phyloP scores from a whole-genome alignment of 1,140 invertebrate species.

The Zaprionus ghesquierei region DNA sequence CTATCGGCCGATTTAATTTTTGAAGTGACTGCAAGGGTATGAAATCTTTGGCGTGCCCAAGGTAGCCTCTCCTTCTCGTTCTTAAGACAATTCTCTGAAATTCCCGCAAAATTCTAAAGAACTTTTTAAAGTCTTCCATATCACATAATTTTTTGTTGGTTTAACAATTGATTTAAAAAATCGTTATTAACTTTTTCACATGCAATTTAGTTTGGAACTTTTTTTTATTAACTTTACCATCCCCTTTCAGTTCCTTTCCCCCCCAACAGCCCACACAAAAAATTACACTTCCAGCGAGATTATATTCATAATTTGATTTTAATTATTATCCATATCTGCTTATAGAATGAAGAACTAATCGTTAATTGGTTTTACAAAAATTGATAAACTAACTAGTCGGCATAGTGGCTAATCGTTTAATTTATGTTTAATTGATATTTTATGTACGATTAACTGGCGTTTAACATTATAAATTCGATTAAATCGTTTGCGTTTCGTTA shows the following conservation, averaged over 20 bases:
- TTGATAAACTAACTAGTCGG: constrained; percentile 74
- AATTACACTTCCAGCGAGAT: neutral
- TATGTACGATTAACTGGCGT: constrained; percentile 73
- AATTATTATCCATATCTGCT: constrained; percentile 75
- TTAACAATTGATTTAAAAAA: neutral
- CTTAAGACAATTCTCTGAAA: no score
- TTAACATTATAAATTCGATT: constrained; percentile 82
- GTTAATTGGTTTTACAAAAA: constrained; percentile 74
- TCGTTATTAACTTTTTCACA: neutral
- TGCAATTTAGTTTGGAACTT: neutral
- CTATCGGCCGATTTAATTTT: no score
- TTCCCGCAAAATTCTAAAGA: no score
- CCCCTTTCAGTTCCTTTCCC: neutral
- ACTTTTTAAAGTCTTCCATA: no score
- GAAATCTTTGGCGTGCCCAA: no score
- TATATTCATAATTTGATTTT: constrained; percentile 71
- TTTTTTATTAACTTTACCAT: neutral
- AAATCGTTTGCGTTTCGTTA: constrained; percentile 64
- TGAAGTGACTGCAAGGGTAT: no score
- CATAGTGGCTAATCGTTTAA: constrained; percentile 71
- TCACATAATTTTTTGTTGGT: no score
- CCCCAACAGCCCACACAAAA: no score
- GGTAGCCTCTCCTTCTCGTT: no score
- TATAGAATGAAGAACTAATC: constrained; percentile 73
- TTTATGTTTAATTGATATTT: constrained; percentile 71